Conservation (phyloP, 2,797 vertebrate species). For the Pangasius larnaudii region DNA sequence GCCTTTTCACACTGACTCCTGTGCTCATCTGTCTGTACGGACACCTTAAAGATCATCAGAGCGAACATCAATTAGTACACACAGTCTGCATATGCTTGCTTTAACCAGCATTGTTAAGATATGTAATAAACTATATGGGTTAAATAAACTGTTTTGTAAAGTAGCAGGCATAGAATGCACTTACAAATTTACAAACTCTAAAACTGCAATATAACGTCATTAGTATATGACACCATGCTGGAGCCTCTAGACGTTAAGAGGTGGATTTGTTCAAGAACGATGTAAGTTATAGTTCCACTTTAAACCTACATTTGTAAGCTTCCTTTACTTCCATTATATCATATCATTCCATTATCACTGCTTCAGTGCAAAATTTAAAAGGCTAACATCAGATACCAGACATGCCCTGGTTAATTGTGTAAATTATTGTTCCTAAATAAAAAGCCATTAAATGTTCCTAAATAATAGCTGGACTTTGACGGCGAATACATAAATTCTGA, state of each 20-base stretch:
- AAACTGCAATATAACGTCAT: background rate
- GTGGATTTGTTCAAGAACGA: background rate
- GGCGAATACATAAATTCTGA: background rate
- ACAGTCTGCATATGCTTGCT: background rate
- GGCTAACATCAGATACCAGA: background rate
- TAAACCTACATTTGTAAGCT: background rate
- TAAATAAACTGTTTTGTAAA: background rate
- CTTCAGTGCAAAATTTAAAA: background rate
- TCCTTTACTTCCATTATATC: background rate
- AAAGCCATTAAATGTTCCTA: background rate
- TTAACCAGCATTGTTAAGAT: background rate
- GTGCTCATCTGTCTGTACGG: background rate
- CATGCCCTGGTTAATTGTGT: background rate
- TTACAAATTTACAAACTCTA: background rate
- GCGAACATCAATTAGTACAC: background rate
- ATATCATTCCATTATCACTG: background rate
- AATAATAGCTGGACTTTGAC: background rate
- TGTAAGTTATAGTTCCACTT: background rate
- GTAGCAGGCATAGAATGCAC: background rate
- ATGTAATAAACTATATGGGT: background rate
- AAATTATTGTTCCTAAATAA: background rate
- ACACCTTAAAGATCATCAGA: background rate
- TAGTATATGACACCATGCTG: background rate
- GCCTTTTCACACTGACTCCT: background rate
- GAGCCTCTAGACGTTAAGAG: background rate